Percentiles rank a stretch among this genome's conserved stretches.
phyloP scores from a whole-genome alignment of 2,888 invertebrate genomes.

The Blera fallax region DNA sequence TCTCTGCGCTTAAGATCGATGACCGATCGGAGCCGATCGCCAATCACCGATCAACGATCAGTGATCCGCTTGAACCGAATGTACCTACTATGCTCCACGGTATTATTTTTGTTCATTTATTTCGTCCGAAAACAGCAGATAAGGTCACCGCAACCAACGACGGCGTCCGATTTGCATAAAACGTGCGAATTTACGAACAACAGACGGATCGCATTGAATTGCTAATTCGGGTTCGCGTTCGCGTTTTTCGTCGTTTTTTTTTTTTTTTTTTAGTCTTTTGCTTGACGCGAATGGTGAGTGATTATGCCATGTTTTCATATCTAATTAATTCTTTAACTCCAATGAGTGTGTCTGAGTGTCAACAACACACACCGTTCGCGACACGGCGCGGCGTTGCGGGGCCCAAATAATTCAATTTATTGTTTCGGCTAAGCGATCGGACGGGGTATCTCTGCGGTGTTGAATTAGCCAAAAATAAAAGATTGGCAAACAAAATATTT shows the following conservation, averaged over 20 bases:
- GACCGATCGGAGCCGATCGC: slow-evolving; percentile 56
- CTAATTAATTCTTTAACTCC: slow-evolving; percentile 70
- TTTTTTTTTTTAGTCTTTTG: slow-evolving; percentile 30
- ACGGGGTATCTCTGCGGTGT: slow-evolving; percentile 2
- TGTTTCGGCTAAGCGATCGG: slow-evolving; percentile 54
- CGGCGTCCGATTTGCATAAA: slow-evolving; percentile 61
- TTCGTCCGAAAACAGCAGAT: slow-evolving; percentile 49
- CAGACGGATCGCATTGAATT: slow-evolving; percentile 66
- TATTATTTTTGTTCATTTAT: slow-evolving; percentile 42
- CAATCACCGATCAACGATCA: slow-evolving; percentile 22
- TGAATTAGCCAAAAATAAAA: slow-evolving; percentile 37
- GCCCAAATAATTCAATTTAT: slow-evolving; percentile 62
- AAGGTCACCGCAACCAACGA: slow-evolving; percentile 61
- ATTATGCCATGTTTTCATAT: slow-evolving; percentile 73
- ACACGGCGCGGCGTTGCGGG: not conserved
- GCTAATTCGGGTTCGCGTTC: slow-evolving; percentile 65
- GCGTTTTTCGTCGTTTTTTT: slow-evolving; percentile 18
- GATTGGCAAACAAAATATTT: slow-evolving; percentile 45
- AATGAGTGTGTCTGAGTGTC: slow-evolving; percentile 59
- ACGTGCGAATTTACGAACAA: slow-evolving; percentile 66
- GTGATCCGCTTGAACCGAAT: slow-evolving; percentile 50
- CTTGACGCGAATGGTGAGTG: slow-evolving; percentile 71
- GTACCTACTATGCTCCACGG: slow-evolving; percentile 36
- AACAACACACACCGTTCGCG: slow-evolving; percentile 1
- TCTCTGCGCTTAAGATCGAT: slow-evolving; percentile 55